These are phyloP conservation scores for Meganola albula DNA, from an alignment of 2,888 invertebrate species.

Conservation along the genomic window DNA sequence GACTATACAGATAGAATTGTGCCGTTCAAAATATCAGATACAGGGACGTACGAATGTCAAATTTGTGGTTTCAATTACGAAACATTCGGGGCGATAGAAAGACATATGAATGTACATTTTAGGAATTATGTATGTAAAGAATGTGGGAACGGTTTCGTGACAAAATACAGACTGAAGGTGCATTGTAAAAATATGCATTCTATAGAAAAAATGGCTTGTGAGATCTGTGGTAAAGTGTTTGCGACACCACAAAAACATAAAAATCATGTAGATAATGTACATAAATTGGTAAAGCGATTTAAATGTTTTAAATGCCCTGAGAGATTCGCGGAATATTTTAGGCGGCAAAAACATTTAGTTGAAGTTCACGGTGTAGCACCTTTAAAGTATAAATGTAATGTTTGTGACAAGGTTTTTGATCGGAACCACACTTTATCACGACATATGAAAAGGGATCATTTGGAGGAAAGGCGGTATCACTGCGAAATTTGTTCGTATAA, in stretches of 20 bases:
- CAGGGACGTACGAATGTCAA: conserved; percentile 48
- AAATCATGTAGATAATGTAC: conserved; percentile 50
- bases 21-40: conserved; percentile 47
- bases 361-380: conserved; percentile 49
- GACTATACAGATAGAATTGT: conserved; percentile 52
- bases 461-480: conserved; percentile 47
- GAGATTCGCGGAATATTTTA: conserved; percentile 52
- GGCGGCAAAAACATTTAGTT: conserved; percentile 55
- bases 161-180: conserved; percentile 52
- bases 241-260: conserved; percentile 46
- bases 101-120: conserved; percentile 65
- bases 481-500: conserved; percentile 37
- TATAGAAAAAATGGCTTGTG: conserved; percentile 44
- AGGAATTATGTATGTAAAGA: conserved; percentile 59
- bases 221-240: conserved; percentile 50
- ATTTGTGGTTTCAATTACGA: conserved; percentile 55
- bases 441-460: conserved; percentile 55
- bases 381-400: conserved; percentile 53
- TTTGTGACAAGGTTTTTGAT: conserved; percentile 47
- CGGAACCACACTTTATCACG: conserved; percentile 46
- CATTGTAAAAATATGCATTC: conserved; percentile 52
- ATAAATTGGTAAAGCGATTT: conserved; percentile 47
- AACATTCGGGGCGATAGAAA: conserved; percentile 59
- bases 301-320: conserved; percentile 57
- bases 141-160: conserved; percentile 59